phyloP scores from a whole-genome alignment of 2,797 vertebrate species.

The Rousettus madagascariensis region DNA sequence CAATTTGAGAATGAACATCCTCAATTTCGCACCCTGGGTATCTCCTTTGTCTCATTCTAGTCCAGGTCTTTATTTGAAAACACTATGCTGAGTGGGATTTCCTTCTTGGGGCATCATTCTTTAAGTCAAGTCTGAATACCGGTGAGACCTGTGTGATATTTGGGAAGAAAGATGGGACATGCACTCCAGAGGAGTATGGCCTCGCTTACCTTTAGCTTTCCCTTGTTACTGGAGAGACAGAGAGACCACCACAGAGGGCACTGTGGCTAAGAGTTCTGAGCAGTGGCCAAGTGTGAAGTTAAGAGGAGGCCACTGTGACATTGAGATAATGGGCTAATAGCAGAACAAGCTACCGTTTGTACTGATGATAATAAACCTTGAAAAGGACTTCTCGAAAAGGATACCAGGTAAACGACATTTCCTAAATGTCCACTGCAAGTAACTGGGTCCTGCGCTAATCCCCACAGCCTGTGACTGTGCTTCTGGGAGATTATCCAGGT shows the following conservation, averaged over 20 bases:
- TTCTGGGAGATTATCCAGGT: not conserved
- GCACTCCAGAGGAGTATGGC: not conserved
- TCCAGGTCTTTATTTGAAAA: not conserved
- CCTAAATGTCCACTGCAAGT: not conserved
- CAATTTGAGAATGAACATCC: not conserved
- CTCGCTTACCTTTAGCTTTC: not conserved
- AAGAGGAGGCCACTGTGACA: rapidly evolving
- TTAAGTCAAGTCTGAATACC: not conserved
- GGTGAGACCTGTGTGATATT: not conserved
- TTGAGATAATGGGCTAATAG: not conserved
- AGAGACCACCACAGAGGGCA: not conserved
- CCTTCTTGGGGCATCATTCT: not conserved
- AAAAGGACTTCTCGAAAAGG: not conserved
- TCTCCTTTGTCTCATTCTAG: not conserved
- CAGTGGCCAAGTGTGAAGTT: not conserved
- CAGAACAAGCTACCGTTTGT: not conserved
- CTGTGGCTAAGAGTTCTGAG: not conserved
- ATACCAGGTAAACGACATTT: not conserved
- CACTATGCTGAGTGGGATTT: not conserved
- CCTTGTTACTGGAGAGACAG: not conserved
- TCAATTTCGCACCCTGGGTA: not conserved
- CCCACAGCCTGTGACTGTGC: too few relatives aligned
- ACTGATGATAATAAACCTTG: not conserved
- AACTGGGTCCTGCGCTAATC: not conserved
- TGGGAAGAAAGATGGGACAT: not conserved